Conservation (phyloP, 2,797 vertebrate genomes). For the Amazonetta brasiliensis region DNA sequence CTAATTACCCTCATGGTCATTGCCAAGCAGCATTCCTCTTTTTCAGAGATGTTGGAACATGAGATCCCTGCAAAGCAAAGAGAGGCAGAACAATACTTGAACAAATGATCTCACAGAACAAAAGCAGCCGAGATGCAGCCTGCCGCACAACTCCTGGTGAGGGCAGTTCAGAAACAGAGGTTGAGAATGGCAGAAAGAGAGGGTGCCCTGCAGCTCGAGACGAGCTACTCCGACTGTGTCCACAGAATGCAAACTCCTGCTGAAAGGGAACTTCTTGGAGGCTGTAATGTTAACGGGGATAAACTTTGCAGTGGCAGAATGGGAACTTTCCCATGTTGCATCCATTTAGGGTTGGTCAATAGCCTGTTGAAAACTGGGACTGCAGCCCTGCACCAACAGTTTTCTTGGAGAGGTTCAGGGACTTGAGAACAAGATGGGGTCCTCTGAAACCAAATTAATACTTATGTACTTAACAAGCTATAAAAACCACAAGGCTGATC, state of each 20-base stretch:
- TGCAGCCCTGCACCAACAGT: rapidly evolving
- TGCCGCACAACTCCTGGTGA: neutral
- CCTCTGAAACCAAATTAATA: neutral
- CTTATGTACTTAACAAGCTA: neutral
- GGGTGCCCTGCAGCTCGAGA: neutral
- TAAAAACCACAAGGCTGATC: neutral
- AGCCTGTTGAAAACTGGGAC: neutral
- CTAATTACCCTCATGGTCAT: neutral
- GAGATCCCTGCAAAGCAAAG: neutral
- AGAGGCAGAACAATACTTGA: neutral
- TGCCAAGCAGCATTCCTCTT: neutral
- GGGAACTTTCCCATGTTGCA: neutral
- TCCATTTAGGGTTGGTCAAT: neutral
- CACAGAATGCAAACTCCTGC: neutral
- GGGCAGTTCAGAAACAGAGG: neutral
- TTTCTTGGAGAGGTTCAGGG: neutral
- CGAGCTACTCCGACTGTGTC: neutral
- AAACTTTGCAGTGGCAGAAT: neutral
- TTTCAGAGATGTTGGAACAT: neutral
- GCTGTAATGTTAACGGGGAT: neutral
- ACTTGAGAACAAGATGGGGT: neutral
- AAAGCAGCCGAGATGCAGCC: neutral
- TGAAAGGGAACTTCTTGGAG: neutral
- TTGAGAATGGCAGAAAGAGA: neutral
- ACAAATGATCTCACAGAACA: neutral